phyloP scores from a whole-genome alignment of 2,797 vertebrate species.

The Pygocentrus nattereri region DNA sequence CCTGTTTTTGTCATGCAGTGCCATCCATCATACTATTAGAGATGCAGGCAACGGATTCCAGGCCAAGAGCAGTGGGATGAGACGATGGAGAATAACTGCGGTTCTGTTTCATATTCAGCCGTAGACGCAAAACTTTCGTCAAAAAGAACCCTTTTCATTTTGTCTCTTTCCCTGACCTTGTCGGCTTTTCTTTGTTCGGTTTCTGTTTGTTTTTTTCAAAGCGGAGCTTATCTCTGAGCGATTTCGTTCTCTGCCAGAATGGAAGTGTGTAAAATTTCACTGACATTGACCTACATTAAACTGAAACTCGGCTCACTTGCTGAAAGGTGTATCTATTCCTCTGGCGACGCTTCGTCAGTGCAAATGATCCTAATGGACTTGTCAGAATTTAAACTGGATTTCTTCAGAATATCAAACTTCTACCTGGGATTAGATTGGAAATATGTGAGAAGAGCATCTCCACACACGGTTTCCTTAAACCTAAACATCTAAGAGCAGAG shows the following conservation, averaged over 20 bases:
- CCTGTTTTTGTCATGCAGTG: constrained; percentile 60
- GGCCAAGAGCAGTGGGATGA: constrained; percentile 55
- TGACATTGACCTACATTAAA: not conserved
- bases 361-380: not conserved
- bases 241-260: not conserved
- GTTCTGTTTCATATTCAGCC: constrained; percentile 54
- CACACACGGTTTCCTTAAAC: constrained; percentile 9
- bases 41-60: constrained; percentile 60
- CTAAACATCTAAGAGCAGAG: constrained; percentile 28
- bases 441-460: constrained; percentile 20
- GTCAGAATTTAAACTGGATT: not conserved
- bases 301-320: not conserved
- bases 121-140: constrained; percentile 22
- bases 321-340: not conserved
- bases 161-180: not conserved
- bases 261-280: not conserved
- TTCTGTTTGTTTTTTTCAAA: not conserved
- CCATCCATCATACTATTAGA: constrained; percentile 65
- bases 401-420: not conserved
- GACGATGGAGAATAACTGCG: constrained; percentile 35
- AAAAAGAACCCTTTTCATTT: not conserved
- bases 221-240: no score
- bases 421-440: not conserved
- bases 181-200: not conserved
- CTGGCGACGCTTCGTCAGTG: not conserved